phyloP scores from a whole-genome alignment of 2,888 invertebrate species.

The Xanthia togata region DNA sequence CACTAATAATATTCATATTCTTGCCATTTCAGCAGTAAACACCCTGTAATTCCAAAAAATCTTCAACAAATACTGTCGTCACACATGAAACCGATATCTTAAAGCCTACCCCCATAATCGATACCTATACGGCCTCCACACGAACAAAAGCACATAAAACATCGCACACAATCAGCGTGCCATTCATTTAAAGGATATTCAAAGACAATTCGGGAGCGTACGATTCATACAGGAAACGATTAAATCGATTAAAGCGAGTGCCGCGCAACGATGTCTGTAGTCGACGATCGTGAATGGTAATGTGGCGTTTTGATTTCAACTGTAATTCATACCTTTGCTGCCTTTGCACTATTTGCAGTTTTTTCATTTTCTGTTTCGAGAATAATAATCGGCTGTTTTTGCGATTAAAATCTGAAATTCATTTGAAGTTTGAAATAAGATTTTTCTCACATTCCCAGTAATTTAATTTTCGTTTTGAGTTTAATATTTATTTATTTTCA shows the following conservation, averaged over 20 bases:
- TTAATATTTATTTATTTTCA: not conserved
- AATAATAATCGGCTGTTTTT: not conserved
- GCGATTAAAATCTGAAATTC: not conserved
- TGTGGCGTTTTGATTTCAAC: slow-evolving; percentile 55
- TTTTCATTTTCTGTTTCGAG: not conserved
- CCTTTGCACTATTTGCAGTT: not conserved
- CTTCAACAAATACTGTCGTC: not conserved
- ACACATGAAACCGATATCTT: slow-evolving; percentile 21
- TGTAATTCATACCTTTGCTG: slow-evolving; percentile 54
- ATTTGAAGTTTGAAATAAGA: not conserved
- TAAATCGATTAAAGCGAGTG: slow-evolving; percentile 74
- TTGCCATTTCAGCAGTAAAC: not conserved
- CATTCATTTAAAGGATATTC: slow-evolving; percentile 63
- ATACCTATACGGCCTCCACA: slow-evolving; percentile 13
- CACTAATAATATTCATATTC: not conserved
- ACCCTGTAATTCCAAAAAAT: not conserved
- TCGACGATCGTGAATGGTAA: slow-evolving; percentile 60
- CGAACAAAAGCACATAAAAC: slow-evolving; percentile 49
- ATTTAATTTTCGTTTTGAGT: not conserved
- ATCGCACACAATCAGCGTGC: slow-evolving; percentile 47
- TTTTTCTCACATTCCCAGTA: too few relatives aligned
- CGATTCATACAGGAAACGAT: slow-evolving; percentile 70
- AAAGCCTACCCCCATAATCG: slow-evolving; percentile 30
- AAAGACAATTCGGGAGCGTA: slow-evolving; percentile 59
- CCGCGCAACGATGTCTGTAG: slow-evolving; percentile 67